These are phyloP conservation scores for Drosophila obscura DNA, from an alignment of 1,140 invertebrate genomes.

Conservation along the genomic window DNA sequence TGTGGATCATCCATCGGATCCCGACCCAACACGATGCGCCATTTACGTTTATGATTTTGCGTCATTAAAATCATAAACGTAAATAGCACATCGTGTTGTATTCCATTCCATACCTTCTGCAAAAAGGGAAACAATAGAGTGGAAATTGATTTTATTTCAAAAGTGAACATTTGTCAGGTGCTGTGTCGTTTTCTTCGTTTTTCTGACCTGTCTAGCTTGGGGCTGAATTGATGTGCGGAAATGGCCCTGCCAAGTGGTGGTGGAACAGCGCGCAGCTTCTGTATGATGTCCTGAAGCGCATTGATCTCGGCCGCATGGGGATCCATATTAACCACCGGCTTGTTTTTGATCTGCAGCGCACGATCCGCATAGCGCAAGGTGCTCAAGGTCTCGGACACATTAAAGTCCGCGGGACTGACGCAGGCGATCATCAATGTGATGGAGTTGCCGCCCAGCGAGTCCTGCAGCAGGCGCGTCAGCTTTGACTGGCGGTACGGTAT, in stretches of 20 bases:
- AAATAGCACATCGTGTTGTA: too few species aligned
- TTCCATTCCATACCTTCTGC: conserved; percentile 47
- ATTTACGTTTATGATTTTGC: too few species aligned
- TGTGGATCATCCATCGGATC: too few species aligned
- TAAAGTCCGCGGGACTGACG: conserved; percentile 95
- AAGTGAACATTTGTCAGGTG: neutral
- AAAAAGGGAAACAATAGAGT: conserved; percentile 11
- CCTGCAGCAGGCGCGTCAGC: conserved; percentile 95
- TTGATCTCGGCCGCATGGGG: conserved; percentile 88
- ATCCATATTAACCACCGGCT: too few species aligned
- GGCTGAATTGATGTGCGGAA: neutral
- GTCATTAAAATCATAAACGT: too few species aligned
- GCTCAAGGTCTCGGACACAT: conserved; percentile 94
- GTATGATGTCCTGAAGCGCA: conserved; percentile 87
- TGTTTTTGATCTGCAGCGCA: conserved; percentile 95
- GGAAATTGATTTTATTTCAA: neutral
- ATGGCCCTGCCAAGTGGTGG: neutral
- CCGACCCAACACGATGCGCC: too few species aligned
- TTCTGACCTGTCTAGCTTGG: conserved; percentile 35
- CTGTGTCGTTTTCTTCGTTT: neutral
- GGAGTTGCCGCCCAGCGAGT: conserved; percentile 96
- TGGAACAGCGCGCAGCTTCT: conserved; percentile 85
- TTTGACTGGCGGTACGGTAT: conserved; percentile 96
- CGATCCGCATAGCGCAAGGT: conserved; percentile 96
- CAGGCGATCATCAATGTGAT: conserved; percentile 97